Evolutionary conservation across 2,113 vertebrate species (phyloP), one percentile per base, ranked within the genome.

Genomic region (Oceanodroma tethys): DNA sequence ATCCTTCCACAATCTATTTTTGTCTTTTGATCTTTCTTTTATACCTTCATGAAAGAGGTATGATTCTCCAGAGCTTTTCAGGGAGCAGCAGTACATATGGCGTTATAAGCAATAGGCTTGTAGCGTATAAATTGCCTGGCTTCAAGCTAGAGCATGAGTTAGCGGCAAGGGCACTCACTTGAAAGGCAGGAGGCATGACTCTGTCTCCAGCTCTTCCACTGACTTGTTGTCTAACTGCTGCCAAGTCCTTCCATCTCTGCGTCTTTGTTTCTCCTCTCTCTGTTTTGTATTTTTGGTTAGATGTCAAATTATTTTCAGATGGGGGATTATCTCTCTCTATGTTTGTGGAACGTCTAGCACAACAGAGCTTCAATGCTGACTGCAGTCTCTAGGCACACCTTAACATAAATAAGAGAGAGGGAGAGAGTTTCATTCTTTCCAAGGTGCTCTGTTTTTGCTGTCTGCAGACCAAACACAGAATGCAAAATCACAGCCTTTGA

Each of bases 231-330:
- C 60, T 67, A 40, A 56, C 47, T 68, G 60, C 40, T 96, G 70
- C 93, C 95, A 94, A 91, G 52, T 82, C 60, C 47, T 91, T 71
- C 86, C 47, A 22, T 62, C 56, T 75, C 91, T 75, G 38, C 1
- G 7, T 80, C 88, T 94, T 95, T 93, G 65, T 94, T 94, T 91
- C 81, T 94, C 4, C 42, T 78, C 50, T 70, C 38, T 70, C 56
- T 93, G 60, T 91, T 91, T 87, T 93, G 76, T 94, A 36, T 87
- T 95, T 95, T 96, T 79, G 76, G 81, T 91, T 82, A 43, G 43
- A 85, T 89, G 91, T 94, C 52, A 96, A 95, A 95, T 91, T 75
- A 93, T 93, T 91, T 95, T 96, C 95, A 94, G 65, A 80, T 95
- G 89, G 34, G 22, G 30, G 56, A 94, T 94, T 93, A 93, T 94